Base-by-base conservation (phyloP, 2,888 invertebrate genomes). In the Mimas tiliae region DNA sequence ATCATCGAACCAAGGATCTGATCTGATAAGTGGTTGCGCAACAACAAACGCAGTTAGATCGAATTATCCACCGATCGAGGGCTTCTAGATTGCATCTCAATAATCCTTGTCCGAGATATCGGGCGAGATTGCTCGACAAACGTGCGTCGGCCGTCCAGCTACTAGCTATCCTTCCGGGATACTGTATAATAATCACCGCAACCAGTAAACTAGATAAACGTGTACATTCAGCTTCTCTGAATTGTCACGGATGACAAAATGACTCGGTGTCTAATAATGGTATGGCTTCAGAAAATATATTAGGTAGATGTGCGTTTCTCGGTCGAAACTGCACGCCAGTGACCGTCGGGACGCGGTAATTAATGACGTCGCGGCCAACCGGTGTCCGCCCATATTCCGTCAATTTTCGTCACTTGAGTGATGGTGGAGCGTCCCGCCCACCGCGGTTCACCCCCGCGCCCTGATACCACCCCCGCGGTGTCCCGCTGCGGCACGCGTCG, bases 391-490 rank as follows among this genome's bases (percentile, higher is more conserved):
- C 94, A 94, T 93, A 91, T 93, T 93, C 93, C 93, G 93, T 93
- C 93, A 93, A 94, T 93, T 94, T 94, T 93, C 92, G 93, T 93
- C 93, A 90, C 93, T 92, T 93, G 93, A 93, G 87, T 92, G 93
- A 93, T 93, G 93, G 93, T 92, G 80, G 86, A 85, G 79, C 82
- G 92, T 79, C 84, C 88, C 93, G 93, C 93, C 93, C 89, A 83
- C 78, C 69, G 72, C 76, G 74, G 79, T 73, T 74, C 72, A 67
- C 75, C 76, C 78, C 78, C 74, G 71, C 72, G 52, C 72, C 69
- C 74, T 66, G 21, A 70, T 34, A 67, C 63, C 72, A 73, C 74
- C 78, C 81, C 82, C 70, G 69, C 69, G 78, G 76, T 77, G 73
- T 80, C 86, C 84, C 79, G 75, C 78, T 72, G 78, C 80, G 91